These are phyloP conservation scores for Steromphala cineraria DNA, from an alignment of 2,888 invertebrate genomes.

Conservation along the genomic window DNA sequence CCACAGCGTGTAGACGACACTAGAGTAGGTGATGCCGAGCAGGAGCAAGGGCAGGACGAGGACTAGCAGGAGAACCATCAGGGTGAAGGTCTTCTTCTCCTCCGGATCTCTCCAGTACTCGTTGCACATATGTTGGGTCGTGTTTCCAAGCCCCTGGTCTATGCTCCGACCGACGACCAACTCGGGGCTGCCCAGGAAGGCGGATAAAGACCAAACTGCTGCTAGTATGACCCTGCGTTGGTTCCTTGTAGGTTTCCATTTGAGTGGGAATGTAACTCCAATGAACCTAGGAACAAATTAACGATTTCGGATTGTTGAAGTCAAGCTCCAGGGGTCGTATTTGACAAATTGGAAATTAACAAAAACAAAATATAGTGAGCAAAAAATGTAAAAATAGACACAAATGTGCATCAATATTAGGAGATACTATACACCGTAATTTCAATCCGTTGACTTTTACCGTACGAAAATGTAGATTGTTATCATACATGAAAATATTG, in stretches of 20 bases:
- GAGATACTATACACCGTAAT: no score
- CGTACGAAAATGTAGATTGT: no score
- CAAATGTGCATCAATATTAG: no score
- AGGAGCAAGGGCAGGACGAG: conserved; percentile 72
- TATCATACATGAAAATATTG: no score
- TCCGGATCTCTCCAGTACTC: conserved; percentile 55
- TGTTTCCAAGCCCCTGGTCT: neutral
- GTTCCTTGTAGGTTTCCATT: conserved; percentile 71
- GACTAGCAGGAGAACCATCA: conserved; percentile 50
- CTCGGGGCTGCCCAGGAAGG: conserved; percentile 70
- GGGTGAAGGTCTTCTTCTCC: conserved; percentile 43
- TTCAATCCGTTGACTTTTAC: no score
- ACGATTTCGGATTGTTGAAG: conserved; percentile 25
- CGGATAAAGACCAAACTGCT: conserved; percentile 73
- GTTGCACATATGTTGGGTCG: conserved; percentile 44
- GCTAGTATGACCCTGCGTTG: conserved; percentile 70
- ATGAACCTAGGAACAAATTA: conserved; percentile 46
- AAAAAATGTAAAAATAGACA: no score
- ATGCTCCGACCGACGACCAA: conserved; percentile 50
- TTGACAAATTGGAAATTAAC: no score
- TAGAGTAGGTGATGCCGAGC: conserved; percentile 73
- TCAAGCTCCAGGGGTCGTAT: no score
- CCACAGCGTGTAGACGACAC: conserved; percentile 74
- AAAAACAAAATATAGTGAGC: no score
- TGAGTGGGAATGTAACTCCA: conserved; percentile 59